phyloP scores from a whole-genome alignment of 2,888 invertebrate genomes.

The Xanthorhoe designata region DNA sequence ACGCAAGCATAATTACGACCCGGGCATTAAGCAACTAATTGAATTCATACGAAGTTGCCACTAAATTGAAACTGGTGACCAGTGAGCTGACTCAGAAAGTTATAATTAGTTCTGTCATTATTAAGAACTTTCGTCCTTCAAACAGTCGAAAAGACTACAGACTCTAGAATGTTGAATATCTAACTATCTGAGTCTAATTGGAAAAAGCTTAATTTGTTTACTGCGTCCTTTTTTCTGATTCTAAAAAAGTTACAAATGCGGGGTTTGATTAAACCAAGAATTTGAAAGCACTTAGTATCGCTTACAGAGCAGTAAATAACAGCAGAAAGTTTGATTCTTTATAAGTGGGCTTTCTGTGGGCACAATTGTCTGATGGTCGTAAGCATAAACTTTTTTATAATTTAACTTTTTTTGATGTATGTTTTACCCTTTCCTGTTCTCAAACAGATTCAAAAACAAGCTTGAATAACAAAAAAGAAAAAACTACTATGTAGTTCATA shows the following conservation, averaged over 20 bases:
- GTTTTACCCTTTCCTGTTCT: no score
- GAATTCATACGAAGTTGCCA: slow-evolving; percentile 35
- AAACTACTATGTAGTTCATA: background rate
- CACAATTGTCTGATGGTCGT: no score
- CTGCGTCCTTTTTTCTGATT: no score
- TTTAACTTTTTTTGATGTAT: no score
- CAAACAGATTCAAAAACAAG: background rate
- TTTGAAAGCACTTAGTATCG: no score
- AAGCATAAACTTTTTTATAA: no score
- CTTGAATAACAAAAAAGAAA: background rate
- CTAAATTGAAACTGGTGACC: slow-evolving; percentile 20
- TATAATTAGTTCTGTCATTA: slow-evolving; percentile 13
- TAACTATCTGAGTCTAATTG: background rate
- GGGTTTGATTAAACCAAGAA: no score
- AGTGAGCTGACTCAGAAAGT: slow-evolving; percentile 23
- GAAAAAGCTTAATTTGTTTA: no score
- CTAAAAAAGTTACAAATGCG: no score
- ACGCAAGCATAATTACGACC: slow-evolving; percentile 51
- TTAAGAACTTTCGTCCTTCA: background rate
- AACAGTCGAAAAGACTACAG: background rate
- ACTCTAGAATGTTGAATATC: background rate
- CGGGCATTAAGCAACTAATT: slow-evolving; percentile 48
- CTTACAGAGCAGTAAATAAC: no score
- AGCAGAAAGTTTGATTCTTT: no score
- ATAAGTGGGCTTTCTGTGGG: no score